Conservation (phyloP, 2,797 vertebrate genomes). For the Otus scops region DNA sequence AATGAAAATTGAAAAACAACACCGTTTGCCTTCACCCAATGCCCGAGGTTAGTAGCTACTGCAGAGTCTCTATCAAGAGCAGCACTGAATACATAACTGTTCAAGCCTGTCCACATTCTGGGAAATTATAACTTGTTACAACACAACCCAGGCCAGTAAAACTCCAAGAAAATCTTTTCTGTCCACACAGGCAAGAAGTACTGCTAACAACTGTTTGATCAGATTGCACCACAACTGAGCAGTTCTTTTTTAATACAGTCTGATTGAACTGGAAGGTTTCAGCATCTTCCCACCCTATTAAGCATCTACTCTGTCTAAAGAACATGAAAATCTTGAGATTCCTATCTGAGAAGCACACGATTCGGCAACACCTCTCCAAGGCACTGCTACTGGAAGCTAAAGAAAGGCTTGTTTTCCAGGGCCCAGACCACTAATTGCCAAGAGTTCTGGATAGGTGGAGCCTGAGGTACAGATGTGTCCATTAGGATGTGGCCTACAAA, state of each 20-base stretch:
- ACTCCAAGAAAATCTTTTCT: not conserved
- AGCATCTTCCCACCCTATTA: not conserved
- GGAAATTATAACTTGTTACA: not conserved
- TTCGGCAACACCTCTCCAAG: not conserved
- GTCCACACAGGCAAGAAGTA: not conserved
- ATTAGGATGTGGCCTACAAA: not conserved
- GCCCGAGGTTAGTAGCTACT: not conserved
- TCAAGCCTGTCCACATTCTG: not conserved
- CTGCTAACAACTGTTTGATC: not conserved
- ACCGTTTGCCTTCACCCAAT: not conserved
- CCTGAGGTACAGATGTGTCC: not conserved
- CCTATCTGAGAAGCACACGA: not conserved
- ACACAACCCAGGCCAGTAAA: not conserved
- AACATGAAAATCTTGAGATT: not conserved
- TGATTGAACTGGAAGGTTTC: not conserved
- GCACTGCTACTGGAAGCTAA: not conserved
- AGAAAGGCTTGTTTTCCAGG: not conserved
- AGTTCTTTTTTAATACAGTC: not conserved
- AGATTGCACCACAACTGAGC: not conserved
- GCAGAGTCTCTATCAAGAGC: not conserved
- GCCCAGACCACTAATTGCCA: not conserved
- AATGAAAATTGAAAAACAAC: not conserved
- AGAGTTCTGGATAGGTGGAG: not conserved
- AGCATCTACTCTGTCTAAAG: not conserved
- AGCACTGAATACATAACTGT: not conserved